Percentiles rank a stretch among this genome's conserved stretches.
These are phyloP conservation scores for Cantharis flavilabris DNA, from an alignment of 2,888 invertebrate species.

Conservation along the genomic window DNA sequence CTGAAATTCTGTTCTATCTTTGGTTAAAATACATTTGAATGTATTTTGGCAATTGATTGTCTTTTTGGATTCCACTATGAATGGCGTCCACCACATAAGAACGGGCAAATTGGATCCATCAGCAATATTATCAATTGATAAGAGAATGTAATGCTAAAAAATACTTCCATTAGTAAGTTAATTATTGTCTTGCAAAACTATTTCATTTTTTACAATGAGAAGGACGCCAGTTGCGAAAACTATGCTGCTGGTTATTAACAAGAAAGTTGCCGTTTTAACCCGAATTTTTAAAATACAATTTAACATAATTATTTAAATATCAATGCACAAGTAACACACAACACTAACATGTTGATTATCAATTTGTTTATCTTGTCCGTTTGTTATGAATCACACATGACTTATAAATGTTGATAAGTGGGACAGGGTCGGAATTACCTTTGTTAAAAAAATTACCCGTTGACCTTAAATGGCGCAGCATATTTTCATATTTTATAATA, in stretches of 20 bases:
- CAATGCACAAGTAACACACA: not conserved
- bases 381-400: not conserved
- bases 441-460: not conserved
- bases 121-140: not conserved
- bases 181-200: not conserved
- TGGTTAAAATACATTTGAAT: slow-evolving; percentile 40
- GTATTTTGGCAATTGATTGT: slow-evolving; percentile 38
- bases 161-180: not conserved
- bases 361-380: not conserved
- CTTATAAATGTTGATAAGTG: not conserved
- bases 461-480: not conserved
- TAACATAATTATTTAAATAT: not conserved
- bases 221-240: not conserved
- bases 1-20: slow-evolving; percentile 35
- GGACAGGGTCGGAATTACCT: not conserved
- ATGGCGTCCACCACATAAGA: slow-evolving; percentile 47
- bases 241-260: not conserved
- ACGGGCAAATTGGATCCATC: slow-evolving; percentile 22
- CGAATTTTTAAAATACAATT: slow-evolving; percentile 3
- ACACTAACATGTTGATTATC: not conserved
- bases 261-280: slow-evolving; percentile 2
- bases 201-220: not conserved
- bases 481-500: too few species aligned
- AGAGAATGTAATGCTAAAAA: not conserved
- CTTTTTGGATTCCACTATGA: slow-evolving; percentile 37